Evolutionary conservation across 2,113 vertebrate genomes (phyloP).

Genomic region (Ictalurus punctatus): DNA sequence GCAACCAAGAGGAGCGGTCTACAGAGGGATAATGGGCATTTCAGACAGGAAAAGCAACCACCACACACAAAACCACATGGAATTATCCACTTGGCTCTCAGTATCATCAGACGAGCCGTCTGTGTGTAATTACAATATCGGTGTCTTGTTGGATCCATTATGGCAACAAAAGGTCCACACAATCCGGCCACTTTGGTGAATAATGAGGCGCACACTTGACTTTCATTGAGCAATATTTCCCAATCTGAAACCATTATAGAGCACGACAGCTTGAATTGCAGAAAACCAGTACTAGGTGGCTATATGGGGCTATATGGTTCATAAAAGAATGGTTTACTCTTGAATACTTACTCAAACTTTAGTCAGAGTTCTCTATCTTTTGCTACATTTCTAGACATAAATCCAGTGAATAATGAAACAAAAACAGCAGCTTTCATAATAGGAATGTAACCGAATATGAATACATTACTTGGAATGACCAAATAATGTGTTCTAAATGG

Average conservation of each 20-base stretch:
- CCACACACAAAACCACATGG: slow-evolving; percentile 70
- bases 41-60: slow-evolving; percentile 66
- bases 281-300: slow-evolving; percentile 51
- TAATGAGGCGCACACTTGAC: slow-evolving; percentile 92
- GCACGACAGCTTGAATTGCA: slow-evolving; percentile 57
- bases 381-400: background rate
- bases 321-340: slow-evolving; percentile 12
- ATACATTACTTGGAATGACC: background rate
- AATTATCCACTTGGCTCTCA: slow-evolving; percentile 88
- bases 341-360: slow-evolving; percentile 3
- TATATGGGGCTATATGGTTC: slow-evolving; percentile 22
- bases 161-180: slow-evolving; percentile 83
- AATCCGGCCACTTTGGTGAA: slow-evolving; percentile 94
- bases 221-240: slow-evolving; percentile 88
- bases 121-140: slow-evolving; percentile 84
- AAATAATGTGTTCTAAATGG: background rate
- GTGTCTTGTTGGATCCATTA: slow-evolving; percentile 90
- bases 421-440: background rate
- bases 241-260: slow-evolving; percentile 71
- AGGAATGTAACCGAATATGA: background rate
- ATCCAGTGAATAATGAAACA: background rate
- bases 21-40: slow-evolving; percentile 62
- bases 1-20: slow-evolving; percentile 33
- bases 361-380: background rate
- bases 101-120: slow-evolving; percentile 92